Base-by-base conservation (phyloP, 2,113 vertebrate species). In the Irena cyanogastra region DNA sequence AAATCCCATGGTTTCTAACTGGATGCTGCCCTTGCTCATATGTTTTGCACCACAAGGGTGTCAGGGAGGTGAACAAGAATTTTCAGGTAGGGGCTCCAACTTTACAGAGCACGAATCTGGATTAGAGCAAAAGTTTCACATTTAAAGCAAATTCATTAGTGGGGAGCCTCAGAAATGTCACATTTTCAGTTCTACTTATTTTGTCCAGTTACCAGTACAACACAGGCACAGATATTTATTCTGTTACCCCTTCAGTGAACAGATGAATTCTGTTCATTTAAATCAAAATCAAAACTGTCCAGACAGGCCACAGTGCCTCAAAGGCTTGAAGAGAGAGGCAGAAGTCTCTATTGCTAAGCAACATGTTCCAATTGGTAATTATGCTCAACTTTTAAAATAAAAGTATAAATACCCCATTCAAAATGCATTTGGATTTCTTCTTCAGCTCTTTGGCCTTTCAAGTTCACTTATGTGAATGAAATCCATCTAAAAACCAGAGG, bases 11-110 rank as follows among this genome's bases (percentile, higher is more conserved):
- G 13, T 52, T 86, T 77, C 60, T 41, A 63, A 8, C 30, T 56
- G 33, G 22, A 21, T 66, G 37, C 57, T 65, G 44, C 7, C 52
- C 44, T 45, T 68, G 35, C 23, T 60, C 44, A 14, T 14, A 6
- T 6, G 6, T 37, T 72, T 61, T 83, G 20, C 23, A 16, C 44
- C 44, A 78, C 28, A 49, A n/a, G 20, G 22, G 6, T 37, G 11
- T 6, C 19, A 47, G 11, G 10, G 26, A 77, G 11, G 3, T 31
- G 52, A 78, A 56, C 4, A 74, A 61, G 45, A 45, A 16, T 72
- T 37, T 86, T 44, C 0, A 0, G 26, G 26, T 59, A 27, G 7
- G 3, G 8, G 6, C 31, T 72, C 24, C 24, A 60, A 5, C 11
- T 71, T 81, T 2, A 41, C 4, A 28, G 26, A 33, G 35, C 16